A percentile compares a stretch with the other conserved stretches of the same genome.
These are phyloP conservation scores for Subacronicta megacephala DNA, from an alignment of 2,888 invertebrate genomes.

Conservation along the genomic window DNA sequence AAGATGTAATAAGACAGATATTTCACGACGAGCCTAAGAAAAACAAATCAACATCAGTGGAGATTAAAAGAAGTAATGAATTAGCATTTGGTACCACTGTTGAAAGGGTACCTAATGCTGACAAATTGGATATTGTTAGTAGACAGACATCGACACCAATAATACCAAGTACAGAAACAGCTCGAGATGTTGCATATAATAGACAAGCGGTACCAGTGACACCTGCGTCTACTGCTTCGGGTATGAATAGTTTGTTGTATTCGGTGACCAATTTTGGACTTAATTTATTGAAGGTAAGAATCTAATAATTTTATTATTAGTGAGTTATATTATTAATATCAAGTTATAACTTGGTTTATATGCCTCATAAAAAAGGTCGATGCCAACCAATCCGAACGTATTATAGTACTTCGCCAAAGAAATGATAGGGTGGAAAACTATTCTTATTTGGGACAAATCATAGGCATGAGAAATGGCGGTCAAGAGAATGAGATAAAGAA, in stretches of 20 bases:
- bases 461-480: too few species aligned
- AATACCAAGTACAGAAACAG: conserved; percentile 1
- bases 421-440: too few species aligned
- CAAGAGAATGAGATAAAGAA: too few species aligned
- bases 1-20: conserved; percentile 5
- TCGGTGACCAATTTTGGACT: conserved; percentile 72
- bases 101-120: conserved; percentile 4
- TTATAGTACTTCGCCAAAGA: too few species aligned
- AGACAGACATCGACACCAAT: conserved; percentile 5
- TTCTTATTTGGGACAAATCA: too few species aligned
- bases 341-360: too few species aligned
- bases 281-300: conserved; percentile 72
- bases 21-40: conserved; percentile 7
- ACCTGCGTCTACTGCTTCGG: not conserved
- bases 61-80: conserved; percentile 37
- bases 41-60: conserved; percentile 8
- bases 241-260: conserved; percentile 40
- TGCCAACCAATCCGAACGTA: too few species aligned
- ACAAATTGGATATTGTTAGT: not conserved
- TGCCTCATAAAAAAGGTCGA: too few species aligned
- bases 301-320: not conserved
- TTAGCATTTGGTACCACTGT: conserved; percentile 13
- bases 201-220: not conserved
- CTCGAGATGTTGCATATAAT: not conserved
- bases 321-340: too few species aligned